Evolutionary conservation across 2,797 vertebrate species (phyloP), one percentile per base, ranked within the genome.

Genomic region (Serranus cabrilla): DNA sequence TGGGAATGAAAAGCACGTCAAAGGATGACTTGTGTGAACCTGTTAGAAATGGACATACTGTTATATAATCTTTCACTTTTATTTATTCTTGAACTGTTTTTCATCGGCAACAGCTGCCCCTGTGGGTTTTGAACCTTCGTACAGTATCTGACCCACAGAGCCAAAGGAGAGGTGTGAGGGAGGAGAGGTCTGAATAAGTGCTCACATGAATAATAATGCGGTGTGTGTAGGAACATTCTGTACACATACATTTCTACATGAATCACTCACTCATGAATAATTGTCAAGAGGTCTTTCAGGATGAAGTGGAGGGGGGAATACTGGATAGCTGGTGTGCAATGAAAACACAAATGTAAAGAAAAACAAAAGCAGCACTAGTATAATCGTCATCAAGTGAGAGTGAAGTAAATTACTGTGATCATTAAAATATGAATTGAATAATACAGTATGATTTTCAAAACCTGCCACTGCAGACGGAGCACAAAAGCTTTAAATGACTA

Each of bases 171-270:
- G 46, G 20, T 49, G 71, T 27, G 23, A 51, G 20, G 39, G 54
- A 45, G n/a, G 23, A 74, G 39, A 54, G 47, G 31, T 37, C 20
- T 46, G 56, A 54, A 37, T 66, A 51, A 66, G 54, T 45, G 46
- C 46, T 45, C 46, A 43, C 7, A 50, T 46, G 20, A 39, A 40
- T 47, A 23, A 62, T 20, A 72, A 46, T 73, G 31, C 49, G 42
- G 3, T 39, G 59, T 39, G 23, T 21, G 16, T 8, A 8, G 13
- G 2, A 68, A 39, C 23, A 31, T 37, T n/a, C 10, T 31, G 43
- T 9, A 37, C 20, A 9, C n/a, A 51, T 21, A 31, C 6, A 55
- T 40, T 42, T 66, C 5, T 11, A 27, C 27, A 27, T 27, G 7
- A 45, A 74, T 25, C 55, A 39, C 27, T 25, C 55, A 39, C 27